A percentile compares a stretch with the other conserved stretches of the same genome.
phyloP scores from a whole-genome alignment of 2,113 vertebrate genomes.

The Scomber colias region DNA sequence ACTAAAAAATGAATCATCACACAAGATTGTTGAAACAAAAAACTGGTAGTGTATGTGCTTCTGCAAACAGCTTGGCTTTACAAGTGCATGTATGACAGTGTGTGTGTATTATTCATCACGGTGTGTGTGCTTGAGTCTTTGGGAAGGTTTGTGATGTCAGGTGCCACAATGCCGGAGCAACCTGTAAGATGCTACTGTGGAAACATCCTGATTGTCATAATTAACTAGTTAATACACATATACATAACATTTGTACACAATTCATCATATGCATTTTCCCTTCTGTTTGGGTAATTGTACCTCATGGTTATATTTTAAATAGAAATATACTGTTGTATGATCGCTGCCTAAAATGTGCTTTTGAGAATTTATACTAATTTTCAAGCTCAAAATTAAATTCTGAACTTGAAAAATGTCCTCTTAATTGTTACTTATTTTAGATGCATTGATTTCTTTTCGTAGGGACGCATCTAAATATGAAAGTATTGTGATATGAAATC shows the following conservation, averaged over 20 bases:
- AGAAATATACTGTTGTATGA: conserved; percentile 51
- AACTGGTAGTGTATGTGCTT: conserved; percentile 38
- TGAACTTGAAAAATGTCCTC: background rate
- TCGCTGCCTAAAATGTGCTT: conserved; percentile 46
- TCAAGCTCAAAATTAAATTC: background rate
- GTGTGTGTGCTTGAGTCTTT: conserved; percentile 61
- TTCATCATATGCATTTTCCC: conserved; percentile 27
- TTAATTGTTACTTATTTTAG: background rate
- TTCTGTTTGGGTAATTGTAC: conserved; percentile 31
- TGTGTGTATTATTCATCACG: conserved; percentile 31
- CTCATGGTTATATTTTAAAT: conserved; percentile 10
- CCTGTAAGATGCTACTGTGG: conserved; percentile 47
- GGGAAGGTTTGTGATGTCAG: conserved; percentile 52
- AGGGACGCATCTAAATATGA: conserved; percentile 1
- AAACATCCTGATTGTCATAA: conserved; percentile 81
- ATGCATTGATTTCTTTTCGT: background rate
- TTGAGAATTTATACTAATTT: conserved; percentile 6
- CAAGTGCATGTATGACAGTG: conserved; percentile 30
- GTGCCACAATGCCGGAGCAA: conserved; percentile 45
- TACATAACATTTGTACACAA: conserved; percentile 48
- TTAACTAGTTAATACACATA: conserved; percentile 45
- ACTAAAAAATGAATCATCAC: conserved; percentile 20
- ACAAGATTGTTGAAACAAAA: conserved; percentile 22
- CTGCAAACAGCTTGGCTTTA: conserved; percentile 50
- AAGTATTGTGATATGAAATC: conserved; percentile 10